Evolutionary conservation across 2,113 vertebrate genomes (phyloP), one percentile per base, ranked within the genome.

Genomic region (Podarcis muralis): DNA sequence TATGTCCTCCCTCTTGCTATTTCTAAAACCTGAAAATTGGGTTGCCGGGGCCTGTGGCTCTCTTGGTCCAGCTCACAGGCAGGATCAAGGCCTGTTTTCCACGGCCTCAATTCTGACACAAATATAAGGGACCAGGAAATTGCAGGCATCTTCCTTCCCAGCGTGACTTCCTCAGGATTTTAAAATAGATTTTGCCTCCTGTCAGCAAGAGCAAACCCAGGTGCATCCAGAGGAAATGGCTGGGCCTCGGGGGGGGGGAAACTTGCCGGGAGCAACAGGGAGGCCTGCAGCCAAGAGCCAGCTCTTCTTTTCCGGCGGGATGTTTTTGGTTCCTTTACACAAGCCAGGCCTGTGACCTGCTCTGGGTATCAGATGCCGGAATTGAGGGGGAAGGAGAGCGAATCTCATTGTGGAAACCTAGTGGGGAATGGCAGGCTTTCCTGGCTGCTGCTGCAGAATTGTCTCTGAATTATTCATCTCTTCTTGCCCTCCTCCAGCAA

Each of bases 251-350:
- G 32, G 65, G 2, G 76, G 32, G 65, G 62, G 25, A 7, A 53
- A 30, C 77, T 53, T 66, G 20, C 53, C 8, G n/a, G 22, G 43
- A 79, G 40, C 65, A 84, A 71, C 66, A 79, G 16, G 62, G 75
- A 57, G 87, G 43, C 23, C 8, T 12, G 6, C 25, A 30, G 48
- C 75, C 66, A 84, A 72, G 40, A 71, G 13, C 15, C 35, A 71
- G 68, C 82, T 84, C 71, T 79, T 32, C 15, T 71, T 88, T 89
- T 69, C 83, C 74, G 57, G 82, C 32, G n/a, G 75, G 43, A 79
- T 84, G 79, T 80, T 80, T 84, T 71, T 71, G 65, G 82, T 43
- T 89, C 32, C 62, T 71, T 43, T 66, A 80, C 65, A n/a, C 43
- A n/a, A 57, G 48, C 81, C 87, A 78, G 88, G 48, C 20, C 48